Percentiles rank a stretch among this genome's conserved stretches.
Evolutionary conservation across 2,113 vertebrate species (phyloP).

Genomic region (Gasterosteus nipponicus): DNA sequence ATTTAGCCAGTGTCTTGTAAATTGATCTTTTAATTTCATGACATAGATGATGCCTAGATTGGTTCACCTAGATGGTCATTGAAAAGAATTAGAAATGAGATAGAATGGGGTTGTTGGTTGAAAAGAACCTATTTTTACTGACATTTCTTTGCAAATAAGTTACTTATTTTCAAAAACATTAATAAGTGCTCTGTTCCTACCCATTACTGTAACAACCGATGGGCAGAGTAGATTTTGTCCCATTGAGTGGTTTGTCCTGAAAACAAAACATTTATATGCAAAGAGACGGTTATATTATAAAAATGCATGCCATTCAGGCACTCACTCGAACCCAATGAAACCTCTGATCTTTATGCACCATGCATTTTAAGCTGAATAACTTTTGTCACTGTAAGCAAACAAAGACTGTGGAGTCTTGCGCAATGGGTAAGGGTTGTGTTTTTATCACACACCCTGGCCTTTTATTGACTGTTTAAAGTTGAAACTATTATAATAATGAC

Average conservation of each 20-base stretch:
- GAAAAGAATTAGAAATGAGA: constrained; percentile 23
- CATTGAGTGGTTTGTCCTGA: constrained; percentile 34
- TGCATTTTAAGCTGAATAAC: constrained; percentile 77
- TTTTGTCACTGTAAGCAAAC: constrained; percentile 67
- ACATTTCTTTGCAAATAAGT: constrained; percentile 53
- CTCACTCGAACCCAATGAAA: constrained; percentile 66
- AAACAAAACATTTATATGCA: constrained; percentile 73
- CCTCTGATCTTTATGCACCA: constrained; percentile 75
- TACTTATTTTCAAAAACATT: constrained; percentile 28
- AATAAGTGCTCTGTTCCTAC: constrained; percentile 44
- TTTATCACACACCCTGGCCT: constrained; percentile 63
- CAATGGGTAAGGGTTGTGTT: constrained; percentile 58
- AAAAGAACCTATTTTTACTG: constrained; percentile 37
- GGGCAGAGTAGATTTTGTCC: constrained; percentile 35
- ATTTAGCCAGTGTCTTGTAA: constrained; percentile 23
- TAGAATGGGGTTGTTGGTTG: constrained; percentile 12
- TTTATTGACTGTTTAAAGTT: constrained; percentile 72
- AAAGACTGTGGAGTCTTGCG: constrained; percentile 64
- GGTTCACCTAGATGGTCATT: constrained; percentile 24
- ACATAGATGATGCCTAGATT: background rate
- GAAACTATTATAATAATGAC: constrained; percentile 47
- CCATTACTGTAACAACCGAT: constrained; percentile 45
- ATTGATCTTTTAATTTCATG: background rate
- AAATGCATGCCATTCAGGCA: constrained; percentile 74
- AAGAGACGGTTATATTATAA: constrained; percentile 71